These are phyloP conservation scores for Ornithoptera priamus DNA, from an alignment of 2,888 invertebrate genomes.

Conservation along the genomic window DNA sequence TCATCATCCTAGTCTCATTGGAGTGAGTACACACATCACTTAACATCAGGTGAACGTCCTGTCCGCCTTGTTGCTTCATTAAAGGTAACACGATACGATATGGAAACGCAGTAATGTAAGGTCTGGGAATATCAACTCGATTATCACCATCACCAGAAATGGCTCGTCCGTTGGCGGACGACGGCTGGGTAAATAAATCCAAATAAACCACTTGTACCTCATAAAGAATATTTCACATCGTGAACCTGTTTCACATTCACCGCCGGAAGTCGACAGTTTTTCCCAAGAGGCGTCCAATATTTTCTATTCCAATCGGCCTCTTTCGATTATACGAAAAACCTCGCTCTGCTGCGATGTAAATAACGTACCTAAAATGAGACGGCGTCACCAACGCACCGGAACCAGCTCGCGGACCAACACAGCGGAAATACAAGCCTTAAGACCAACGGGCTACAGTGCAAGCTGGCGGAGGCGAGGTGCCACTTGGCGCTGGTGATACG, in stretches of 20 bases:
- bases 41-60: no score
- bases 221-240: not conserved
- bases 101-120: no score
- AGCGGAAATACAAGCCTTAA: slow-evolving; percentile 25
- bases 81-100: no score
- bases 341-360: slow-evolving; percentile 50
- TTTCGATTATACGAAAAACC: slow-evolving; percentile 68
- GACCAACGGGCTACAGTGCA: slow-evolving; percentile 21
- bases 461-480: slow-evolving; percentile 31
- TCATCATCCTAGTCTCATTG: no score
- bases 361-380: slow-evolving; percentile 48
- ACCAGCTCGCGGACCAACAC: no score
- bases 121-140: not conserved
- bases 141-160: not conserved
- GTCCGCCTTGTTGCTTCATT: no score
- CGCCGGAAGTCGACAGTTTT: slow-evolving; percentile 47
- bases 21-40: no score
- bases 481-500: slow-evolving; percentile 38
- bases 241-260: slow-evolving; percentile 23
- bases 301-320: slow-evolving; percentile 65
- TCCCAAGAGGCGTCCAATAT: slow-evolving; percentile 68
- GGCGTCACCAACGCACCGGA: slow-evolving; percentile 9
- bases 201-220: not conserved
- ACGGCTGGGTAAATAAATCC: not conserved
- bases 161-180: not conserved